Base-by-base conservation (phyloP, 2,113 vertebrate species). In the Cromileptes altivelis region DNA sequence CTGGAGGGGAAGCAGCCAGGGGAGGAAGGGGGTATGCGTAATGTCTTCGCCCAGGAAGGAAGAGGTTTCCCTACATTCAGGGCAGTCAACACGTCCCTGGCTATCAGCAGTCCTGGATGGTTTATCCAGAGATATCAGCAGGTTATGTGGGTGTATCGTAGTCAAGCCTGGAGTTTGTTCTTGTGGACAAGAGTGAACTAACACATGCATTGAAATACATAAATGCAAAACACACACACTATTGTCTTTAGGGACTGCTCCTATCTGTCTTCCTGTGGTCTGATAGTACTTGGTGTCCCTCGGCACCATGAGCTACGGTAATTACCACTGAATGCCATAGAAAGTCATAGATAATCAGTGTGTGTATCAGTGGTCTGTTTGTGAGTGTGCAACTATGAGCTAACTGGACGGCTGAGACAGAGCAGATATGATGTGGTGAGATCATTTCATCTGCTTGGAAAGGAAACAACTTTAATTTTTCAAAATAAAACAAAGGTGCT, bases 71-170 rank as follows among this genome's bases (percentile, higher is more conserved):
- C 45, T 62, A 79, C 78, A 57, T 81, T 77, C 18, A 40, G 75
- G 25, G 79, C 96, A 95, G 95, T 98, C 97, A 97, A 96, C 97
- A 97, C 96, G 88, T 95, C 83, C 89, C 94, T 85, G 90, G 94
- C 94, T 96, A 97, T 97, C 96, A 94, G 95, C 94, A 92, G 94
- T 86, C 95, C 77, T 72, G 81, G 56, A 25, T 19, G 89, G 58
- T 85, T 86, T 86, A 91, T 89, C 82, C 86, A 5, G 79, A 14
- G 82, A 89, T 90, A 91, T 88, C 56, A 25, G 78, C 86, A 77
- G 89, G 84, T 89, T 93, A 75, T 95, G 95, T 89, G 92, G 92
- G 94, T 94, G 97, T 97, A 98, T 98, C 97, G 93, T 90, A 45
- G 93, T 68, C 5, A 21, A 79, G 93, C 85, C 93, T 93, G 92